phyloP scores from a whole-genome alignment of 2,888 invertebrate species.

The Orthosia incerta region DNA sequence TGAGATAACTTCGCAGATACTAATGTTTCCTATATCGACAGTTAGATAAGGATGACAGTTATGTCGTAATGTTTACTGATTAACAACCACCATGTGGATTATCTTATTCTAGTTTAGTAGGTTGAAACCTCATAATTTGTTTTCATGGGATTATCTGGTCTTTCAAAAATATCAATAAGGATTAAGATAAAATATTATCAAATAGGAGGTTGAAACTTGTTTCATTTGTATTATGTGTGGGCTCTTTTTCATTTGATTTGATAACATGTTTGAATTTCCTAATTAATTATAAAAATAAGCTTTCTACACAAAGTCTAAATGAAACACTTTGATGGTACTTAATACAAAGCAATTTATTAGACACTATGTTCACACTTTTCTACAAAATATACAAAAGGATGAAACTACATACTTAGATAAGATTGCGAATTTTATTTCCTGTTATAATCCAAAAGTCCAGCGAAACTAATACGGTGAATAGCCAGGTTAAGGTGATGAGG shows the following conservation, averaged over 20 bases:
- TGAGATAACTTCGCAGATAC: constrained; percentile 49
- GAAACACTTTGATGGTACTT: neutral
- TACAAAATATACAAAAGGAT: neutral
- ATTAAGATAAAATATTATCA: neutral
- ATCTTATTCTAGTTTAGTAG: neutral
- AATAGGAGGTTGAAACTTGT: neutral
- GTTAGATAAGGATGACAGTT: constrained; percentile 44
- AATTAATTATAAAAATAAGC: neutral
- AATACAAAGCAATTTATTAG: neutral
- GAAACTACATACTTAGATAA: constrained; percentile 23
- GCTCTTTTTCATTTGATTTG: neutral
- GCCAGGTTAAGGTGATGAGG: constrained; percentile 59
- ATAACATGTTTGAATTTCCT: neutral
- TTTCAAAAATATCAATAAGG: neutral
- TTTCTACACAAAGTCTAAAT: neutral
- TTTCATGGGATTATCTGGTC: neutral
- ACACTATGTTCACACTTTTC: neutral
- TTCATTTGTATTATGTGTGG: neutral
- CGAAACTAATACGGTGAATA: constrained; percentile 69
- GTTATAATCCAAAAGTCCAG: constrained; percentile 71
- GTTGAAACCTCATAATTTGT: neutral
- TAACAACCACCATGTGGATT: neutral
- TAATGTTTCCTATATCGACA: constrained; percentile 37
- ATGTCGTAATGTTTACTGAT: constrained; percentile 32
- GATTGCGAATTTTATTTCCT: constrained; percentile 51